Conservation (phyloP, 2,797 vertebrate genomes). For the Dromococcyx pavoninus region DNA sequence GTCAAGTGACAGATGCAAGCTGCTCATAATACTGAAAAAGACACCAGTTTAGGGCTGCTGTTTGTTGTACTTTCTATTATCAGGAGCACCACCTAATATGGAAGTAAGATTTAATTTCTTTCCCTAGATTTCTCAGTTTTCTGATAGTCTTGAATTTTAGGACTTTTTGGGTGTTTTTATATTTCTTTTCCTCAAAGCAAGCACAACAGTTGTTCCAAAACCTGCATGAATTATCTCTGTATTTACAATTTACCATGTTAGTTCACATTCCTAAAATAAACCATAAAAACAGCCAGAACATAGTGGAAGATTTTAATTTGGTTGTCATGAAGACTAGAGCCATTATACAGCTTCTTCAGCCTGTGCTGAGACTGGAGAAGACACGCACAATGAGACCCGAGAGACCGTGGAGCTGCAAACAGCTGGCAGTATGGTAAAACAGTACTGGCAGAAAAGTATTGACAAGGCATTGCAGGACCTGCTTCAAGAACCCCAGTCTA, state of each 20-base stretch:
- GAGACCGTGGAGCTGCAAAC: fast-evolving
- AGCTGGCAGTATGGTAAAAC: too few species aligned
- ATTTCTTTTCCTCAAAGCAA: background rate
- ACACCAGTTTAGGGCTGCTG: background rate
- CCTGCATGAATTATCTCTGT: background rate
- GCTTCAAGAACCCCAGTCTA: background rate
- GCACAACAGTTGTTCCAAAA: background rate
- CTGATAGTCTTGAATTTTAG: background rate
- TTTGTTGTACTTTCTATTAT: background rate
- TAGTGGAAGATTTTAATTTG: background rate
- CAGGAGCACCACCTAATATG: background rate
- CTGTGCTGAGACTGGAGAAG: background rate
- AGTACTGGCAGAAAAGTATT: background rate
- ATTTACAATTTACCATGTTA: background rate
- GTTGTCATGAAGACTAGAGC: background rate
- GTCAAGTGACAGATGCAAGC: background rate
- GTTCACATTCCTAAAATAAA: background rate
- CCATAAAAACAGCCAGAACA: background rate
- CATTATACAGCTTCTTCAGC: background rate
- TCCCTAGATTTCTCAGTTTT: background rate
- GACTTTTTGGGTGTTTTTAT: background rate
- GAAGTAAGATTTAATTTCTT: background rate
- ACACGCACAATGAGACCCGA: background rate
- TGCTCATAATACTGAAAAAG: background rate
- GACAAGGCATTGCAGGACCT: background rate